phyloP scores from a whole-genome alignment of 2,888 invertebrate species.

The Spialia ferax region DNA sequence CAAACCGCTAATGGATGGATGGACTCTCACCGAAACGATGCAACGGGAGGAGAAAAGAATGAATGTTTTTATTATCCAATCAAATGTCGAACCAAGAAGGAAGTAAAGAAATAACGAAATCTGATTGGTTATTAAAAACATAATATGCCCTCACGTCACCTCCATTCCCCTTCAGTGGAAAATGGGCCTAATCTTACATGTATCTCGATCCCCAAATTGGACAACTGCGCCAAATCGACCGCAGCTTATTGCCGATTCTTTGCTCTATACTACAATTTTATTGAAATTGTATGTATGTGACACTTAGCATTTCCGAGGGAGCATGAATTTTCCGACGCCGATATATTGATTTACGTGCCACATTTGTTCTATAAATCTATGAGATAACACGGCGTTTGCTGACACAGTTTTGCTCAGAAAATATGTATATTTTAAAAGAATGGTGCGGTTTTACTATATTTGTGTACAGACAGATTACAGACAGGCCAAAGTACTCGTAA shows the following conservation, averaged over 20 bases:
- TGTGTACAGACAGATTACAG: too few relatives aligned
- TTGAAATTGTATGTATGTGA: constrained; percentile 32
- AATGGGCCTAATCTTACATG: too few relatives aligned
- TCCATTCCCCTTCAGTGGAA: too few relatives aligned
- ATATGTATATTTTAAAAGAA: background rate
- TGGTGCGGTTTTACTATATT: background rate
- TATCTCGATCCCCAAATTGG: constrained; percentile 26
- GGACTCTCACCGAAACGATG: too few relatives aligned
- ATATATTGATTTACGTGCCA: constrained; percentile 28
- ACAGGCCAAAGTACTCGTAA: too few relatives aligned
- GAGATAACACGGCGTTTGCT: constrained; percentile 22
- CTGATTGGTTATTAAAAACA: too few relatives aligned
- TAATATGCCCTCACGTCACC: too few relatives aligned
- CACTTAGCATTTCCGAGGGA: constrained; percentile 5
- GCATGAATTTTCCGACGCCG: constrained; percentile 14
- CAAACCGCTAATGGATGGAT: too few relatives aligned
- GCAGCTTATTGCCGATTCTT: constrained; percentile 35
- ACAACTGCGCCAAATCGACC: constrained; percentile 32
- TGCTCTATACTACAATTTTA: constrained; percentile 32
- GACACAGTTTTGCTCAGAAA: constrained; percentile 6
- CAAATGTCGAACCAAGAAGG: too few relatives aligned
- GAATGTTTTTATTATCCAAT: too few relatives aligned
- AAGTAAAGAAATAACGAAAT: too few relatives aligned
- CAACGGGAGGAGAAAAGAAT: too few relatives aligned
- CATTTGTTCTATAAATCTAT: constrained; percentile 32